Evolutionary conservation across 1,140 invertebrate species (phyloP), one percentile per base, ranked within the genome.

Genomic region (Pinna nobilis): DNA sequence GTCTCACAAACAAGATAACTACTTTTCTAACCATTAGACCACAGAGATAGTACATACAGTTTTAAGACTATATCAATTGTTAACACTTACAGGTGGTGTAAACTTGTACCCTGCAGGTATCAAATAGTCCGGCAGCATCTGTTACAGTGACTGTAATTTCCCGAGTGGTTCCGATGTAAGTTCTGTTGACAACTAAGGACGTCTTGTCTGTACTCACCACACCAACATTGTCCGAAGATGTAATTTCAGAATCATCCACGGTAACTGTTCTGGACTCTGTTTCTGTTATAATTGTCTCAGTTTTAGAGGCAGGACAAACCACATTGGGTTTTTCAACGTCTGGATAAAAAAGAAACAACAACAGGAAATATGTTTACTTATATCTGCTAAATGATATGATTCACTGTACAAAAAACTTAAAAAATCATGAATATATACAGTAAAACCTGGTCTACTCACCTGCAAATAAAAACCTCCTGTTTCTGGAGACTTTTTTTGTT

Each of bases 261-360:
- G 59, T 63, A 20, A 59, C 33, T n/a, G 28, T 63, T n/a, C 18
- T 50, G 44, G 33, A 18, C 13, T 50, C 35, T 65, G 41, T 50
- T 7, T 33, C 30, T n/a, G 6, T 23, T 15, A n/a, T 33, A 6
- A 67, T 28, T 23, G 13, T 18, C 65, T 39, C 41, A 25, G 23
- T 67, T 41, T 67, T 44, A 30, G 28, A 59, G 32, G 18, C 6
- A 2, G 69, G 69, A 55, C 69, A 71, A n/a, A 18, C 55, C 1
- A 67, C 33, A n/a, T 53, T 67, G 30, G 65, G 65, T n/a, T 30
- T 49, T 15, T 37, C 50, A 9, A 55, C 51, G 55, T 67, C 65
- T 67, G 50, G 37, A 49, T 23, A 18, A 25, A 44, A 39, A 63
- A 30, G 13, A 13, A 20, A 41, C 3, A 28, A 33, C 9, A 28